Evolutionary conservation across 2,888 invertebrate genomes (phyloP), one percentile per base, ranked within the genome.

Genomic region (Hybos culiciformis): DNA sequence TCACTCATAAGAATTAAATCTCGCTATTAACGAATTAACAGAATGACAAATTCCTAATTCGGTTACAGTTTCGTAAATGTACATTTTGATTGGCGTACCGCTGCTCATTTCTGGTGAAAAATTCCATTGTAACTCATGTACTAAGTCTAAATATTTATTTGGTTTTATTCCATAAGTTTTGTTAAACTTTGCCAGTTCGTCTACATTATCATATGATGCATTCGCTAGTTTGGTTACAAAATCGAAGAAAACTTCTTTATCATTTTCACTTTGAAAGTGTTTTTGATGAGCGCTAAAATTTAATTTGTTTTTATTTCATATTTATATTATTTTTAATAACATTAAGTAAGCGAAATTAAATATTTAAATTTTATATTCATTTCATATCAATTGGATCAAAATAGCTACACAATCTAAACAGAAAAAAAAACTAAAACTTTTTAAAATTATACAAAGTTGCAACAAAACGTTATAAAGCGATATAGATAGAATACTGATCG

Each of bases 31-130:
- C 0, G 80, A 79, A 56, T 81, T 81, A 39, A 78, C 74, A 18
- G 78, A 68, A 57, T 78, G 78, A 51, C 82, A 83, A 43, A 79
- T 59, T 3, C 82, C 82, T 69, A 78, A 72, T 58, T 83, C 82
- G 0, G 80, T 78, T 9, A 79, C 60, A 1, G 75, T 76, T 9
- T 73, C 71, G 33, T 74, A 67, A n/a, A 80, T 63, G 32, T 62
- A 61, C 51, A 75, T 60, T 44, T 59, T 58, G 38, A 71, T 63
- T 1, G 71, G 70, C 1, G 71, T 61, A 24, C 74, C 73, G 36
- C 74, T 75, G 47, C 74, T 72, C 3, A 74, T 71, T 43, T 68
- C 65, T 23, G 73, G 78, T 32, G 68, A 68, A 31, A 80, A 61
- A 41, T 73, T 70, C 43, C 74, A 53, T 50, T 62, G 63, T 38